phyloP scores from a whole-genome alignment of 2,888 invertebrate genomes.

The Parapristionchus giblindavisi region DNA sequence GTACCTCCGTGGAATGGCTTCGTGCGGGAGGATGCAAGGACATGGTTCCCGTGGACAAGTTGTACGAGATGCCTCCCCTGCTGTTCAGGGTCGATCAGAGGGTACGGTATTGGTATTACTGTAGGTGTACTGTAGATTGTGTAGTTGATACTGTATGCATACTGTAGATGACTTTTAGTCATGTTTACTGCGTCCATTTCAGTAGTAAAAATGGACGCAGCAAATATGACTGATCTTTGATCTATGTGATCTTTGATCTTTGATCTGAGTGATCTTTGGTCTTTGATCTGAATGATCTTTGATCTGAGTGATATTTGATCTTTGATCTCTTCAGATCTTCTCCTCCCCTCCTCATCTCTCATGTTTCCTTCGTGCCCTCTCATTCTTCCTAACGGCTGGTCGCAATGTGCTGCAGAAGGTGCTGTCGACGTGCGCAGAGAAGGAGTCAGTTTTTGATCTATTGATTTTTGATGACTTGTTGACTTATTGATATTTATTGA shows the following conservation, averaged over 20 bases:
- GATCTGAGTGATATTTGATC: no score
- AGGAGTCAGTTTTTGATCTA: constrained; percentile 8
- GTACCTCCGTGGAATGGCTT: constrained; percentile 28
- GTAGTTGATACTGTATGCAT: no score
- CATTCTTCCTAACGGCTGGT: constrained; percentile 34
- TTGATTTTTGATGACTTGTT: no score
- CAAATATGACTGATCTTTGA: no score
- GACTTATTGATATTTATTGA: no score
- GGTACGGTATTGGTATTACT: neutral
- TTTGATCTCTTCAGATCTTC: constrained; percentile 35
- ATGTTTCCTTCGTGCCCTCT: constrained; percentile 37
- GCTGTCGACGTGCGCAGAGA: constrained; percentile 3
- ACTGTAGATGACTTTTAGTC: no score
- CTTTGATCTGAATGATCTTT: no score
- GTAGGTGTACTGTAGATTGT: no score
- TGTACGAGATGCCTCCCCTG: constrained; percentile 34
- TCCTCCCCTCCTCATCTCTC: constrained; percentile 25
- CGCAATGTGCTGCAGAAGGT: constrained; percentile 1
- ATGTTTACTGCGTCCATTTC: no score
- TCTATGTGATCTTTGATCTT: no score
- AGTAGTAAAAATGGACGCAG: no score
- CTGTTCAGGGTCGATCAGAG: constrained; percentile 30
- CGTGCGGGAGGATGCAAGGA: constrained; percentile 16
- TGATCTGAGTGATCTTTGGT: no score
- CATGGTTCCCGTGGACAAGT: constrained; percentile 1